Percentiles rank a stretch among this genome's conserved stretches.
These are phyloP conservation scores for Hiodon alosoides DNA, from an alignment of 2,113 vertebrate species.

Conservation along the genomic window DNA sequence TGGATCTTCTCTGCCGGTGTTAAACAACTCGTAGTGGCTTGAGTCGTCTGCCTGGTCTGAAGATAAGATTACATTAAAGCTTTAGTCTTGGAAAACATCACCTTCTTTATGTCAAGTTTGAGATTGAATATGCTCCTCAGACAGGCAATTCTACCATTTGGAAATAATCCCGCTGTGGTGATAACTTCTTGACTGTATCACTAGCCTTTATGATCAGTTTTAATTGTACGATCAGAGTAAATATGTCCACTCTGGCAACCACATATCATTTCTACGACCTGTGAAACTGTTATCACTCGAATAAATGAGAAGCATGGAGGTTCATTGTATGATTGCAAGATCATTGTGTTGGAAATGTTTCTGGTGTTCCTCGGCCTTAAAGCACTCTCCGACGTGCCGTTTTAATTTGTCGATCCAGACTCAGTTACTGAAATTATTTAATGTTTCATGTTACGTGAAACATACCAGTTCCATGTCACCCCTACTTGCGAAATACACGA, in stretches of 20 bases:
- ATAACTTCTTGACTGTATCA: not conserved
- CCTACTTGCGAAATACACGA: too few relatives aligned
- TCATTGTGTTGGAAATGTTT: not conserved
- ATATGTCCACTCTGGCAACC: not conserved
- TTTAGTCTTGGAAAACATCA: not conserved
- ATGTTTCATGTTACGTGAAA: too few relatives aligned
- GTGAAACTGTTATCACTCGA: not conserved
- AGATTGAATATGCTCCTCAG: not conserved
- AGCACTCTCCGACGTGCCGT: not conserved
- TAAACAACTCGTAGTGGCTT: not conserved
- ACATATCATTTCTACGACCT: not conserved
- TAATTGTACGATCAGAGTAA: too few relatives aligned
- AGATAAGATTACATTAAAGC: slow-evolving; percentile 3
- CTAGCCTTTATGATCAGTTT: too few relatives aligned
- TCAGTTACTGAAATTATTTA: not conserved
- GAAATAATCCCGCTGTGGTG: not conserved
- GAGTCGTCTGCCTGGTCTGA: not conserved
- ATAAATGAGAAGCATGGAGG: not conserved
- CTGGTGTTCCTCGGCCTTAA: not conserved
- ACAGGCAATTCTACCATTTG: not conserved
- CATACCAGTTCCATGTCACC: too few relatives aligned
- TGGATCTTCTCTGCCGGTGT: not conserved
- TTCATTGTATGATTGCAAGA: not conserved
- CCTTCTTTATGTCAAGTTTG: not conserved
- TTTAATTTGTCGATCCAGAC: too few relatives aligned